Base-by-base conservation (phyloP, 2,797 vertebrate species). In the Ciconia nigra region DNA sequence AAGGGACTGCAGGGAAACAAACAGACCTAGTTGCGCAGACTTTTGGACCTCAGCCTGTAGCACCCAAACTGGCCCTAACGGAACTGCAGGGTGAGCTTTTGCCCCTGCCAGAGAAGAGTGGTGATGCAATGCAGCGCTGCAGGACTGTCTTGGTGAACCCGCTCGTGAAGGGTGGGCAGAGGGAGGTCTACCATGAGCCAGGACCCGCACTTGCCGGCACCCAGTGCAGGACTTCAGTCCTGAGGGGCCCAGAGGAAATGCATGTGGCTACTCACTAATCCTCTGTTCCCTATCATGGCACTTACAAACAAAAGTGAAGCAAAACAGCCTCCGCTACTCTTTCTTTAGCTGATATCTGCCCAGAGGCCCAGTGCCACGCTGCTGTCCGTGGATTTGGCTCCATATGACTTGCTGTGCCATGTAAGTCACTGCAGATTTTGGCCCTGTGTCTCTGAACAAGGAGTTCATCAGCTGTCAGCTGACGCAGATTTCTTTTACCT, bases 381-480 rank as follows among this genome's bases (percentile, higher is more conserved):
- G 28, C 35, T 25, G 3, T 63, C 28, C 35, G 2, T 22, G n/a
- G 11, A 25, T 79, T 83, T 83, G 41, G 19, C 28, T 83, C 54
- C 39, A 15, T 58, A 57, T 57, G 49, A 70, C 11, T 91, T 87
- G 37, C 29, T 89, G 29, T 18, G 13, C 31, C 80, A 42, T 3
- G 2, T 39, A 29, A 76, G 15, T 61, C 51, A 59, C 77, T 4
- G 4, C 63, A 65, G 62, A 71, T 67, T 94, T 92, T 94, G 81
- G 76, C 57, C 89, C 59, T 3, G 1, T 63, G 70, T 95, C 24
- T 74, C 78, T 63, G 91, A 95, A 95, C 87, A 94, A 93, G n/a
- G 28, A 96, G 90, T 80, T 92, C 90, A 88, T 94, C 83, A 87
- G 55, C 91, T 93, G 85, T 39, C 46, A 79, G 28, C 47, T 96